Percentiles rank a stretch among this genome's conserved stretches.
These are phyloP conservation scores for Ellobium chinense DNA, from an alignment of 2,888 invertebrate species.

Conservation along the genomic window DNA sequence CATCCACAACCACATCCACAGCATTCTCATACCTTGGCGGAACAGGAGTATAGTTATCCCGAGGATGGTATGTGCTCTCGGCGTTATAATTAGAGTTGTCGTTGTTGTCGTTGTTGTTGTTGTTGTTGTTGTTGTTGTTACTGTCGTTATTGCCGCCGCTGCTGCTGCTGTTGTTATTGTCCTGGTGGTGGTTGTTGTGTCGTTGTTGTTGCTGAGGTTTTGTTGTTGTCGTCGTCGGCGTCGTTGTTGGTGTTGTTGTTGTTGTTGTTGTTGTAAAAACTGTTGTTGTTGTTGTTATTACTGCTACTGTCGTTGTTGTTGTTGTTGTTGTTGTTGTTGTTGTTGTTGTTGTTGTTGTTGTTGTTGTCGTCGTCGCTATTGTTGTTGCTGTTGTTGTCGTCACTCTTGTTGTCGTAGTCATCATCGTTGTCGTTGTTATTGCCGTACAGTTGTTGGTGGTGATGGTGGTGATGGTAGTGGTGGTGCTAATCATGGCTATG, in stretches of 20 bases:
- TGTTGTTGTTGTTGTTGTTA: not conserved
- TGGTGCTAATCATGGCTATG: not conserved
- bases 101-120: not conserved
- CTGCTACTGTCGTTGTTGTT: not conserved
- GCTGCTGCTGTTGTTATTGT: not conserved
- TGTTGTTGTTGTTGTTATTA: not conserved
- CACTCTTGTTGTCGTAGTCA: not conserved
- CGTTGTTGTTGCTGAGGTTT: not conserved
- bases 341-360: not conserved
- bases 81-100: not conserved
- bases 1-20: not conserved
- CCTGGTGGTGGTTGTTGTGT: not conserved
- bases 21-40: no score
- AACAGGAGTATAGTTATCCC: not conserved
- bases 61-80: not conserved
- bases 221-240: not conserved
- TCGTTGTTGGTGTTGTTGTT: not conserved
- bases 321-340: not conserved
- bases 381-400: not conserved
- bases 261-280: not conserved
- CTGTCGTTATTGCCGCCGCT: no score
- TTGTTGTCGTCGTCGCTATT: not conserved
- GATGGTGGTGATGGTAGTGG: not conserved
- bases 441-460: not conserved
- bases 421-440: not conserved